These are phyloP conservation scores for Suricata suricatta DNA, from an alignment of 2,113 vertebrate species.

Conservation along the genomic window DNA sequence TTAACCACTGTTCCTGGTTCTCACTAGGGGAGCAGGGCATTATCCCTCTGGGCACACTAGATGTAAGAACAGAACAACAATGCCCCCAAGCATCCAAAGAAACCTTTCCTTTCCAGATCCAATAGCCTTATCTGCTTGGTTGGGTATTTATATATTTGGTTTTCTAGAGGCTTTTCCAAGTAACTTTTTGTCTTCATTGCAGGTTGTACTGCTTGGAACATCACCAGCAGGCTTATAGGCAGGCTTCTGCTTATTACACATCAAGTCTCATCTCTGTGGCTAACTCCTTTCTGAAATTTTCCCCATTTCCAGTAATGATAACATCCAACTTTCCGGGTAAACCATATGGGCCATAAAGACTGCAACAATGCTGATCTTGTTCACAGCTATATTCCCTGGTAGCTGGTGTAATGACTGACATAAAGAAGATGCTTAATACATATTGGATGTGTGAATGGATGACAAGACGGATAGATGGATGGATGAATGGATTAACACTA, in stretches of 20 bases:
- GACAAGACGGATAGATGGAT: neutral
- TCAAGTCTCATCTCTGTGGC: neutral
- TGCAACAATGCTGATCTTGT: neutral
- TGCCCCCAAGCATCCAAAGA: neutral
- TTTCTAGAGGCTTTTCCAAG: neutral
- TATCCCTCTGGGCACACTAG: neutral
- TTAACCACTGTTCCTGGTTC: constrained; percentile 24
- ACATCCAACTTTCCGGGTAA: neutral
- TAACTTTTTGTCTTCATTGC: neutral
- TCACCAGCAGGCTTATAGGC: accelerated
- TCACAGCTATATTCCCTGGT: neutral
- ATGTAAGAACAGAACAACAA: constrained; percentile 4
- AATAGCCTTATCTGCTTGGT: neutral
- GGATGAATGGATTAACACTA: neutral
- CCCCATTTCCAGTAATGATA: neutral
- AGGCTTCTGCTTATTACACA: neutral
- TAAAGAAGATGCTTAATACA: neutral
- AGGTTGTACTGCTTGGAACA: neutral
- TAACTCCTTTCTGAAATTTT: neutral
- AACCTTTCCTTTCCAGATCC: neutral
- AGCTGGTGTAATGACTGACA: neutral
- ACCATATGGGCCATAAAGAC: neutral
- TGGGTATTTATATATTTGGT: neutral
- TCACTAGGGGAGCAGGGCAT: neutral
- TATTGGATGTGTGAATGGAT: neutral